Conservation (phyloP, 64 coral and sea anemone species). For the Cladopsammia gracilis region DNA sequence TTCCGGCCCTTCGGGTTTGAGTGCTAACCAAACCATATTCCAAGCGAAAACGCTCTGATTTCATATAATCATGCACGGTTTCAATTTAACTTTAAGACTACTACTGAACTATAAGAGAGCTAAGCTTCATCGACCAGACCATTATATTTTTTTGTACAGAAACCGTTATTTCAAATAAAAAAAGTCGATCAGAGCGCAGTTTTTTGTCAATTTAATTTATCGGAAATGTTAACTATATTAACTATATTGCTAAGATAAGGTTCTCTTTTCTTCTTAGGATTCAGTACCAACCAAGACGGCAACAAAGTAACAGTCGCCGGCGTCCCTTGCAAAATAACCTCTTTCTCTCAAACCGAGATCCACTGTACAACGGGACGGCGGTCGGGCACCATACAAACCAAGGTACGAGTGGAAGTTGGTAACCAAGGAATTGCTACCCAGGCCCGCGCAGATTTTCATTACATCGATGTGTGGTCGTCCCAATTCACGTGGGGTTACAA, state of each 20-base stretch:
- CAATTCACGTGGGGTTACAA: conserved; percentile 77
- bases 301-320: conserved; percentile 78
- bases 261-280: conserved; percentile 49
- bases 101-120: too few species aligned
- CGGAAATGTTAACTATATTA: too few species aligned
- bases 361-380: conserved; percentile 71
- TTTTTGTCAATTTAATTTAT: too few species aligned
- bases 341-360: conserved; percentile 53
- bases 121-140: too few species aligned
- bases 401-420: conserved; percentile 70
- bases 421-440: conserved; percentile 61
- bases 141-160: too few species aligned
- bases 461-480: conserved; percentile 87
- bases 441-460: conserved; percentile 72
- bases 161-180: too few species aligned
- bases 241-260: neutral
- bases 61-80: too few species aligned
- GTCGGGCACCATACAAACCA: conserved; percentile 24
- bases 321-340: conserved; percentile 58
- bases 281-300: conserved; percentile 15
- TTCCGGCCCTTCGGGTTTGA: too few species aligned
- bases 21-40: too few species aligned
- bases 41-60: too few species aligned
- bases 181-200: too few species aligned
- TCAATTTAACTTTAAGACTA: too few species aligned